Evolutionary conservation across 64 coral and sea anemone genomes (phyloP).

Genomic region (Montipora capricornis): DNA sequence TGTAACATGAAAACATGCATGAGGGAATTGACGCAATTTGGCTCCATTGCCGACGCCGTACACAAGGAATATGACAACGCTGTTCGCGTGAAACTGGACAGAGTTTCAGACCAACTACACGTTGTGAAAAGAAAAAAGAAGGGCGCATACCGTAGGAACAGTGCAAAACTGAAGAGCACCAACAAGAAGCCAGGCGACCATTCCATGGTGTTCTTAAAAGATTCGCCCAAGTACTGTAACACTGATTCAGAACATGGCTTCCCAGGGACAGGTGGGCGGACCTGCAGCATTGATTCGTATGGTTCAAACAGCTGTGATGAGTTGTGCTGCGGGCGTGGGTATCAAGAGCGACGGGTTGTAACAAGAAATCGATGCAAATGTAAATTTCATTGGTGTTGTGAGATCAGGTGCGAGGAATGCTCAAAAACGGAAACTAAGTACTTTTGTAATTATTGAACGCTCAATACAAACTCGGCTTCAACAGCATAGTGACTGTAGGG

Average conservation of each 20-base stretch:
- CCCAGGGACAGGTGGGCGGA: constrained; percentile 64
- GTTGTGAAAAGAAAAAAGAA: constrained; percentile 17
- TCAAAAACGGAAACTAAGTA: constrained; percentile 28
- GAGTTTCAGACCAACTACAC: not conserved
- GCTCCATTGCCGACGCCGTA: constrained; percentile 60
- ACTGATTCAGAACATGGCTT: constrained; percentile 24
- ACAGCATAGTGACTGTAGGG: no score
- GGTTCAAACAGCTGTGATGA: constrained; percentile 62
- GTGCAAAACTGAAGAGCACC: not conserved
- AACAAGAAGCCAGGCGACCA: not conserved
- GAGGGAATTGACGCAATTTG: constrained; percentile 52
- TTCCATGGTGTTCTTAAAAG: constrained; percentile 70
- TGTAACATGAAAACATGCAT: constrained; percentile 78
- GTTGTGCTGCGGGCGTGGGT: constrained; percentile 79
- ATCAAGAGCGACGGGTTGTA: not conserved
- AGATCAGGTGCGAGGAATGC: constrained; percentile 81
- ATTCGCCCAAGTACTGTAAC: constrained; percentile 80
- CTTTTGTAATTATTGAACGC: constrained; percentile 53
- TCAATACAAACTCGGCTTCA: not conserved
- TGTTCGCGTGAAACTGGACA: constrained; percentile 57
- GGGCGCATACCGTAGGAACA: not conserved
- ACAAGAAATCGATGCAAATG: constrained; percentile 70
- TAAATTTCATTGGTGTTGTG: constrained; percentile 91
- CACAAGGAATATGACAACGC: constrained; percentile 80
- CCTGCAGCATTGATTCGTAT: constrained; percentile 56